Evolutionary conservation across 2,888 invertebrate genomes (phyloP).

Genomic region (Dione juno): DNA sequence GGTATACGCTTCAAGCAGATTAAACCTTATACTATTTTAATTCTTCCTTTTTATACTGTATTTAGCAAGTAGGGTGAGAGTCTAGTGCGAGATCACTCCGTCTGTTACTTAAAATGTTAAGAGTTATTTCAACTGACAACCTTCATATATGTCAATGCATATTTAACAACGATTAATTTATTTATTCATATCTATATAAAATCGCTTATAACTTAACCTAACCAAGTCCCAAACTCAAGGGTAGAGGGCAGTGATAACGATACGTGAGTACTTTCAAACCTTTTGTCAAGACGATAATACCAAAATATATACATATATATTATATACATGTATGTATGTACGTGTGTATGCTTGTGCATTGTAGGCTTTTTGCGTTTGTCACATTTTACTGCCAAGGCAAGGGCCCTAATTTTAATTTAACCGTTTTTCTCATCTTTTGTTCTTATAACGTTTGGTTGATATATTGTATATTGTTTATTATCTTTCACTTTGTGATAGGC

Average conservation of each 20-base stretch:
- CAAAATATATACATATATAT: slow-evolving; percentile 61
- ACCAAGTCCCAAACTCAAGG: slow-evolving; percentile 75
- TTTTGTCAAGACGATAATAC: slow-evolving; percentile 80
- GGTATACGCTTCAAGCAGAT: too few species aligned
- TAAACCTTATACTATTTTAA: too few species aligned
- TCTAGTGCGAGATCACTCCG: too few species aligned
- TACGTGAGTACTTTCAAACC: slow-evolving; percentile 82
- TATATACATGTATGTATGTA: background rate
- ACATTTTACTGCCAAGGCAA: slow-evolving; percentile 58
- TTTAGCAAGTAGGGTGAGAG: too few species aligned
- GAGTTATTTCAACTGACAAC: too few species aligned
- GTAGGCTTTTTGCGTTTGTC: slow-evolving; percentile 74
- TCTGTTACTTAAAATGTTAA: too few species aligned
- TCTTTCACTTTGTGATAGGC: slow-evolving; percentile 8
- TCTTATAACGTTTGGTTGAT: slow-evolving; percentile 32
- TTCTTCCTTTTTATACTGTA: too few species aligned
- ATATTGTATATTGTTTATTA: slow-evolving; percentile 12
- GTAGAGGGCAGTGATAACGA: slow-evolving; percentile 76
- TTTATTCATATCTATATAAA: background rate
- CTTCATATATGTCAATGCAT: too few species aligned
- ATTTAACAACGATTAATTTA: too few species aligned
- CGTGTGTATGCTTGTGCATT: slow-evolving; percentile 54
- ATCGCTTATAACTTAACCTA: slow-evolving; percentile 46
- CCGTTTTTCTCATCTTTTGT: slow-evolving; percentile 45
- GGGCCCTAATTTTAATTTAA: slow-evolving; percentile 48